Percentiles rank a stretch among this genome's conserved stretches.
These are phyloP conservation scores for Aix galericulata DNA, from an alignment of 2,113 vertebrate genomes.

Conservation along the genomic window DNA sequence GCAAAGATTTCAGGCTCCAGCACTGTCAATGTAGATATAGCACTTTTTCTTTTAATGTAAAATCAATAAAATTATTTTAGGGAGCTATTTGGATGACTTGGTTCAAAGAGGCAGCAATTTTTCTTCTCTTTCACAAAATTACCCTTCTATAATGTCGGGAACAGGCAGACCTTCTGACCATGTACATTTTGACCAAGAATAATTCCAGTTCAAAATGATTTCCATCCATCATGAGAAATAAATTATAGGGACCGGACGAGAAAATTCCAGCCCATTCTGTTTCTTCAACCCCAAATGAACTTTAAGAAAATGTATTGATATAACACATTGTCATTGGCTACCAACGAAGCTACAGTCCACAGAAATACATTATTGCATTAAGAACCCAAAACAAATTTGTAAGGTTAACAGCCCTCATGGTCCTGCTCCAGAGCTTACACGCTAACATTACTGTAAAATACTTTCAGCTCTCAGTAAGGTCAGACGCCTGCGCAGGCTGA, in stretches of 20 bases:
- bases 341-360: background rate
- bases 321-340: background rate
- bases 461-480: background rate
- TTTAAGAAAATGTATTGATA: background rate
- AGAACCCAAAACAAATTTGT: background rate
- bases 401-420: background rate
- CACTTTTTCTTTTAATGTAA: background rate
- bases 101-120: constrained; percentile 44
- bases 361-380: background rate
- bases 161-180: constrained; percentile 25
- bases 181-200: background rate
- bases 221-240: constrained; percentile 14
- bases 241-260: background rate
- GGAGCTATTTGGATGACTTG: constrained; percentile 5
- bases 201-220: constrained; percentile 31
- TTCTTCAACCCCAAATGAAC: background rate
- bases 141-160: background rate
- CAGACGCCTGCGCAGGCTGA: fast-evolving
- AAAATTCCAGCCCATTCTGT: background rate
- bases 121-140: constrained; percentile 39
- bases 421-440: background rate
- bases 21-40: background rate
- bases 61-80: constrained; percentile 53
- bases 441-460: background rate
- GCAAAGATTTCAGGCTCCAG: background rate